Base-by-base conservation (phyloP, 2,113 vertebrate species). In the Telmatochromis sp. region DNA sequence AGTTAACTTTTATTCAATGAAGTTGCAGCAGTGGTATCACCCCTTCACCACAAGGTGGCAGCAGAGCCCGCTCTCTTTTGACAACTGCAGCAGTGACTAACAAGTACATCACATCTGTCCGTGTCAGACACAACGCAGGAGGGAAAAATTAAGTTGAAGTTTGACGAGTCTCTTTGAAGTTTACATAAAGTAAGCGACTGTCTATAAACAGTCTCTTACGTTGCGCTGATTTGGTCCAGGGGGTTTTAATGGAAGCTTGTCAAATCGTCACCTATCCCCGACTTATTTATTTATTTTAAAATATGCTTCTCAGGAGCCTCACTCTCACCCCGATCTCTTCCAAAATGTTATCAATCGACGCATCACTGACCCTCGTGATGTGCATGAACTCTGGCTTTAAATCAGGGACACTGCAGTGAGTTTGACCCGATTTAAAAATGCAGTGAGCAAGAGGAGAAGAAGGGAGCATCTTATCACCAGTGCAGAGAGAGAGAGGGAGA, bases 381-480 rank as follows among this genome's bases (percentile, higher is more conserved):
- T 65, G 21, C 8, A 23, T 21, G 50, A 86, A 65, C 35, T 84
- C 50, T 79, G 86, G 53, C 47, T 79, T 83, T 21, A 80, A 89
- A 94, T 94, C 87, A 91, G 93, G 94, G 93, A 85, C 94, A 95
- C 93, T 96, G 94, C 94, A 97, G 97, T 96, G 96, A 93, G 91
- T 92, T 94, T 98, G 98, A 98, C 98, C 98, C 96, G 97, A 90
- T 98, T 97, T 95, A 81, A 89, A 95, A 95, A 97, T 97, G 98
- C 97, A 96, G 94, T 96, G 96, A 97, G 96, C 95, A 94, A 93
- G 93, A 96, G 94, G 94, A 95, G 96, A 96, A 98, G 97, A 97
- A 96, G 97, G 97, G 97, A 97, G 97, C 97, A 97, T 96, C 97
- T 96, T 84, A 97, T 94, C 95, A 96, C 97, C 97, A 86, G 84